Percentiles rank a stretch among this genome's conserved stretches.
phyloP scores from a whole-genome alignment of 2,888 invertebrate species.

The Tenthredo scrophulariae region DNA sequence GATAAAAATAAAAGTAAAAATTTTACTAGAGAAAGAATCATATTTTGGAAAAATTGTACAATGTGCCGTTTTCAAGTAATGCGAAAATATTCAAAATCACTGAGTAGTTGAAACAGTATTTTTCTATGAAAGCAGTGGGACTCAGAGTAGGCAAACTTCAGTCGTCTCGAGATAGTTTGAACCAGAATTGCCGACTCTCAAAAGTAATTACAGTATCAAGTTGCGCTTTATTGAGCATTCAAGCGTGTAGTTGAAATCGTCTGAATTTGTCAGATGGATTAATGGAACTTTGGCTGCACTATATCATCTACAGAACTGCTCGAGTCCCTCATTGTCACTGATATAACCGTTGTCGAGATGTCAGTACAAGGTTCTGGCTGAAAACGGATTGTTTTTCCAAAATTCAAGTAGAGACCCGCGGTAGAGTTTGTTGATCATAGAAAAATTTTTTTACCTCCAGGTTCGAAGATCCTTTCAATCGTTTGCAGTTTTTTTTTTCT shows the following conservation, averaged over 20 bases:
- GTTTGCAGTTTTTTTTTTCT: not conserved
- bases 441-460: not conserved
- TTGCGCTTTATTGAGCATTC: slow-evolving; percentile 29
- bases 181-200: slow-evolving; percentile 57
- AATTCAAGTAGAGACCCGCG: not conserved
- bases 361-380: not conserved
- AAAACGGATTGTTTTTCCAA: not conserved
- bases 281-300: slow-evolving; percentile 27
- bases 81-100: not conserved
- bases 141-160: not conserved
- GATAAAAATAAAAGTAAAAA: not conserved
- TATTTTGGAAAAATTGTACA: not conserved
- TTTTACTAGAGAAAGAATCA: not conserved
- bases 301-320: slow-evolving; percentile 8
- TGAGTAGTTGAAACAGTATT: not conserved
- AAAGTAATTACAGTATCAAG: slow-evolving; percentile 48
- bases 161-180: not conserved
- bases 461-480: not conserved
- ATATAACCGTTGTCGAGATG: not conserved
- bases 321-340: slow-evolving; percentile 14
- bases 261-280: slow-evolving; percentile 48
- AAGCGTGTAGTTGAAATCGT: slow-evolving; percentile 36
- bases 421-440: not conserved
- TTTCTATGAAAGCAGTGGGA: not conserved
- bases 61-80: not conserved